These are phyloP conservation scores for Alligator mississippiensis DNA, from an alignment of 2,113 vertebrate genomes.

Conservation along the genomic window DNA sequence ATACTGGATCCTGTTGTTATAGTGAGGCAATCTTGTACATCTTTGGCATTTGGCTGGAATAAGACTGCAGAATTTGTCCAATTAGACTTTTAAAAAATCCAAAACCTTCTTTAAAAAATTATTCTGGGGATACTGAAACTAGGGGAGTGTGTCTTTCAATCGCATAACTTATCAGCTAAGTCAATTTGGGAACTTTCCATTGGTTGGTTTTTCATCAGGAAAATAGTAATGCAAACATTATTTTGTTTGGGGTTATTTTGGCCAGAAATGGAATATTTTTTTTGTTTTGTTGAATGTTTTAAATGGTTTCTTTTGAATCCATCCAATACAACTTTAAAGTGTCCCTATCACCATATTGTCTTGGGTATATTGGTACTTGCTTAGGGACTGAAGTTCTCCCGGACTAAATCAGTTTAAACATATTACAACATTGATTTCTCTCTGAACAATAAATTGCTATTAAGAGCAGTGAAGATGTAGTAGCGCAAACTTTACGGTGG, in stretches of 20 bases:
- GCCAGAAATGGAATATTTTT: not conserved
- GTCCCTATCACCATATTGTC: not conserved
- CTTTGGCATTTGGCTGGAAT: not conserved
- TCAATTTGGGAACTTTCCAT: too few relatives aligned
- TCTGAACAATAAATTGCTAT: not conserved
- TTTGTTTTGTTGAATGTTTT: not conserved
- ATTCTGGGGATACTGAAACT: not conserved
- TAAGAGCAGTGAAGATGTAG: not conserved
- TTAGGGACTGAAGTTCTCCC: not conserved
- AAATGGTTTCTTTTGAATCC: not conserved
- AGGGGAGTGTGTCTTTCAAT: not conserved
- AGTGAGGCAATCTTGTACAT: not conserved
- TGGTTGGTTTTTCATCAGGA: too few relatives aligned
- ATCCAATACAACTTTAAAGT: not conserved
- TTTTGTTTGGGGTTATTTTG: not conserved
- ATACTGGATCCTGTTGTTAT: not conserved
- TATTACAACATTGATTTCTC: not conserved
- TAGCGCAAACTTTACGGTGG: accelerated
- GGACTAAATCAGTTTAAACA: not conserved
- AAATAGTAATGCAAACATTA: too few relatives aligned
- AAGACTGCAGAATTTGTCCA: not conserved
- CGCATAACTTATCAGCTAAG: too few relatives aligned
- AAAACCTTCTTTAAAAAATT: not conserved
- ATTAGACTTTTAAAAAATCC: not conserved
- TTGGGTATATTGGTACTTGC: not conserved